A percentile compares a stretch with the other conserved stretches of the same genome.
Conservation (phyloP, 2,888 invertebrate genomes). For the Pogonocherus hispidulus region DNA sequence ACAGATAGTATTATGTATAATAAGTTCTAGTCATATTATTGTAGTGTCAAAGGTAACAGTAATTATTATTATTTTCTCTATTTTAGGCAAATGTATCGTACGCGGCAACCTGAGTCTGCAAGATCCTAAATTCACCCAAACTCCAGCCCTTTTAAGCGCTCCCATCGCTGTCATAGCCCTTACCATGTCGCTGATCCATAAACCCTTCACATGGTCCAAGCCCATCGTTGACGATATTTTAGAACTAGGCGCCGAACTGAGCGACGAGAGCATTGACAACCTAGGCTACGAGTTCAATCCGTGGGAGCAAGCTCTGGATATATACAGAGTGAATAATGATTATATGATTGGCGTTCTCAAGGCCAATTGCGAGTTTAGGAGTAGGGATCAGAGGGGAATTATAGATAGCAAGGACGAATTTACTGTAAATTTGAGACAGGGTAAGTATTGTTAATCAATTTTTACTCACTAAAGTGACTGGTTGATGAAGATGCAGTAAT, state of each 20-base stretch:
- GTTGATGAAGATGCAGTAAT: too few relatives aligned
- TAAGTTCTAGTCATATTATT: too few relatives aligned
- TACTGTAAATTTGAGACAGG: conserved; percentile 65
- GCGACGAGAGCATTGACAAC: conserved; percentile 69
- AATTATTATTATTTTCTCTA: conserved; percentile 48
- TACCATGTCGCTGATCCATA: conserved; percentile 74
- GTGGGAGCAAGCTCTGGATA: conserved; percentile 72
- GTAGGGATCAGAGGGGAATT: conserved; percentile 68
- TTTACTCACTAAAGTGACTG: too few relatives aligned
- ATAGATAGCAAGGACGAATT: conserved; percentile 69
- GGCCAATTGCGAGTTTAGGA: conserved; percentile 68
- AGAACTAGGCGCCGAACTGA: conserved; percentile 70
- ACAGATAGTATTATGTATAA: too few relatives aligned
- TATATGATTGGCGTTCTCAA: conserved; percentile 68
- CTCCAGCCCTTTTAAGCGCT: conserved; percentile 71
- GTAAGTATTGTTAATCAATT: conserved; percentile 62
- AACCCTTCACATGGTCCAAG: conserved; percentile 74
- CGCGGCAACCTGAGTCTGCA: conserved; percentile 70
- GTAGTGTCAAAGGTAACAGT: too few relatives aligned
- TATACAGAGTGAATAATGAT: conserved; percentile 65
- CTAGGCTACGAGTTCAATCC: conserved; percentile 72
- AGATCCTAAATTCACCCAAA: conserved; percentile 70
- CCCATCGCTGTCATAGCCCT: conserved; percentile 73
- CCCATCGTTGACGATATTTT: conserved; percentile 73
- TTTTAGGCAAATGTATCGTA: conserved; percentile 55